Evolutionary conservation across 2,888 invertebrate genomes (phyloP), one percentile per base, ranked within the genome.

Genomic region (Dione juno): DNA sequence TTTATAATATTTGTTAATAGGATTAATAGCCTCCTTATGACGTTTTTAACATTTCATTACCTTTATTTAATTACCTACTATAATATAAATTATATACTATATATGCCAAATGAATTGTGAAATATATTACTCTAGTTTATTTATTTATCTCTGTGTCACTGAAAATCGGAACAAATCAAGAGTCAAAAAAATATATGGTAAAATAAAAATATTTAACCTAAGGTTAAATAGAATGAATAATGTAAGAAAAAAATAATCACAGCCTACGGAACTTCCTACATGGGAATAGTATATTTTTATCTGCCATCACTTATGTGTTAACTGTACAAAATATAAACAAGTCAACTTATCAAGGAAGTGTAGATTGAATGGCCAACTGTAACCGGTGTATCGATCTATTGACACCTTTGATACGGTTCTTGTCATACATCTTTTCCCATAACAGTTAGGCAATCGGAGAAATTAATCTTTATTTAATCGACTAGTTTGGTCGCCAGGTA

Each of bases 401-500:
- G 67, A 71, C 71, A 69, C 69, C 63, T 67, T 69, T 71, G 73
- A 69, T 67, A 70, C 74, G 69, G 59, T 63, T 54, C 64, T 65
- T 63, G 65, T 54, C 66, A 66, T 19, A 50, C 11, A 21, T 53
- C 59, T 37, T 61, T 21, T 63, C 66, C 54, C 67, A 67, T 67
- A 70, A 71, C 67, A 28, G 71, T 74, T 70, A 66, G 40, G 69
- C 61, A 67, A 71, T 71, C 52, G 54, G 64, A 66, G 61, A 66
- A 65, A 73, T 67, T 67, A 67, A 28, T 67, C 28, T 21, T 64
- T 59, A 54, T 16, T 43, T 58, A n/a, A n/a, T n/a, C n/a, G n/a
- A 50, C 57, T 57, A 54, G 37, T 48, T 41, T 21, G 13, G 9
- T 10, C 16, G 11, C 45, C 2, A 5, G 2, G 28, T 5, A 28